Evolutionary conservation across 2,888 invertebrate species (phyloP).

Genomic region (Sarcophaga caerulescens): DNA sequence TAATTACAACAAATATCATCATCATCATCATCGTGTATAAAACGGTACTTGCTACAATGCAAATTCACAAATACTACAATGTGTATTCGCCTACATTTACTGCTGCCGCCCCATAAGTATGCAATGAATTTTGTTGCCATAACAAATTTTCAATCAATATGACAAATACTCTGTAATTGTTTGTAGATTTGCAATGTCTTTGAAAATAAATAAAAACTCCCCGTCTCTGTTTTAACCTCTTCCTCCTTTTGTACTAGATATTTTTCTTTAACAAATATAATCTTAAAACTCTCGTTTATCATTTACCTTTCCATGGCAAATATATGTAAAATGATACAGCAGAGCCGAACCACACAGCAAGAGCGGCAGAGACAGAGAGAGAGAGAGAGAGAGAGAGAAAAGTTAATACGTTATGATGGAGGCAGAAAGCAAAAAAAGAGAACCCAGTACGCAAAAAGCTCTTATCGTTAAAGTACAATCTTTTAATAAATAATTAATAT

Average conservation of each 20-base stretch:
- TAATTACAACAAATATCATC: not conserved
- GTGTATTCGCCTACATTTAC: not conserved
- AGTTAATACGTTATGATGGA: no score
- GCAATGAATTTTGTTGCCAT: conserved; percentile 10
- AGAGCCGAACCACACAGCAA: no score
- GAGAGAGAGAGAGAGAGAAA: no score
- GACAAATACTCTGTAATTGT: not conserved
- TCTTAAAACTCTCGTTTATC: not conserved
- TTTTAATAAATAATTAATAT: not conserved
- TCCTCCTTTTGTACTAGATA: not conserved
- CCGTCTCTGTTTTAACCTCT: no score
- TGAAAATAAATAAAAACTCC: not conserved
- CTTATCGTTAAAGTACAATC: not conserved
- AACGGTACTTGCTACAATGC: not conserved
- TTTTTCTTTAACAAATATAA: not conserved
- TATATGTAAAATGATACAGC: no score
- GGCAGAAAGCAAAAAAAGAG: no score
- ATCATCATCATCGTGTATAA: not conserved
- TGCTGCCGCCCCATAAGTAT: not conserved
- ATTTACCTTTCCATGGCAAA: not conserved
- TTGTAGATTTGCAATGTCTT: not conserved
- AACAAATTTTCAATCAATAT: conserved; percentile 21
- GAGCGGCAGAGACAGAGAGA: no score
- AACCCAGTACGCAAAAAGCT: not conserved
- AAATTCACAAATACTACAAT: not conserved